Evolutionary conservation across 2,797 vertebrate genomes (phyloP).

Genomic region (Knipowitschia caucasica): DNA sequence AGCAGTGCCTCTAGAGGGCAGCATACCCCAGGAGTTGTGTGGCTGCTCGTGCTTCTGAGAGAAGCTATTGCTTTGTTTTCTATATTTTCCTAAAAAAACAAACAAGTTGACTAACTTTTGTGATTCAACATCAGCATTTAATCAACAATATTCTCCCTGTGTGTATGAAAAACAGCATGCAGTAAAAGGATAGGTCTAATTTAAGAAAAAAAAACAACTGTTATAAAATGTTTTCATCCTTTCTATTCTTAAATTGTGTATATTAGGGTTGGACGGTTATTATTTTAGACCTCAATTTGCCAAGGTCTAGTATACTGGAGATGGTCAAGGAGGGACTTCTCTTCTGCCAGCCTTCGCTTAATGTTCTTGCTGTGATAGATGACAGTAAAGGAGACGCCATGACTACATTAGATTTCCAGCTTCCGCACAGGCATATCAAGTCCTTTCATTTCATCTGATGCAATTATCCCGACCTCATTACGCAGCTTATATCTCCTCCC

Average conservation of each 20-base stretch:
- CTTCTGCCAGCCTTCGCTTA: slow-evolving; percentile 4
- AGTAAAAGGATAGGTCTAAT: no score
- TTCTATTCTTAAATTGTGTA: no score
- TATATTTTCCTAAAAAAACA: no score
- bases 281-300: no score
- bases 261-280: no score
- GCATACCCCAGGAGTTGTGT: slow-evolving; percentile 47
- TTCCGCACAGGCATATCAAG: slow-evolving; percentile 35
- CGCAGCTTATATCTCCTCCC: slow-evolving; percentile 32
- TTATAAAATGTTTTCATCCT: no score
- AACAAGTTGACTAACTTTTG: no score
- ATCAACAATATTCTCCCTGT: no score
- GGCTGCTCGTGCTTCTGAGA: neutral
- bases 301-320: slow-evolving; percentile 4
- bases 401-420: slow-evolving; percentile 62
- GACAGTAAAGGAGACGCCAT: slow-evolving; percentile 44
- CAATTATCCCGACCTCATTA: slow-evolving; percentile 59
- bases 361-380: slow-evolving; percentile 55
- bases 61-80: neutral
- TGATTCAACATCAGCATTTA: no score
- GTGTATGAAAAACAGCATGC: no score
- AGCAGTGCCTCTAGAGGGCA: slow-evolving; percentile 76
- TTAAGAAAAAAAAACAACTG: no score
- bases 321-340: slow-evolving; percentile 18
- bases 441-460: slow-evolving; percentile 52